Evolutionary conservation across 2,797 vertebrate genomes (phyloP), one percentile per base, ranked within the genome.

Genomic region (Benthosema pterotum): DNA sequence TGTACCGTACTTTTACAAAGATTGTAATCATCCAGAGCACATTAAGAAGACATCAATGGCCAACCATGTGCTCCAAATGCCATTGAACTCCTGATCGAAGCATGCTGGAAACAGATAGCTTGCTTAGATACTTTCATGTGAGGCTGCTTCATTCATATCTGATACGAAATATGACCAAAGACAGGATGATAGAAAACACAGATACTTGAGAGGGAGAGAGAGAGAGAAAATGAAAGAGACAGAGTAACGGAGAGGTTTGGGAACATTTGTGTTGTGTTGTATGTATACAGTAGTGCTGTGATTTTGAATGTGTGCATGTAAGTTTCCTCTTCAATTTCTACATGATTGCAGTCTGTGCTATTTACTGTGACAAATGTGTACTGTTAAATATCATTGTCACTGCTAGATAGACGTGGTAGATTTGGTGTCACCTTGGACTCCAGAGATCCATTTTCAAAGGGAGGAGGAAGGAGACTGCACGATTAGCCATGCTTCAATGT

Each of bases 401-500:
- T n/a, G 63, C 69, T 80, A 79, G 56, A 80, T 78, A 84, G 52
- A 83, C 63, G 60, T 50, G 58, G 72, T 18, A 82, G 68, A 53
- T 60, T 69, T 65, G 74, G 61, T 82, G 70, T 50, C 54, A 57
- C 55, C 77, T 83, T 71, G 86, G 63, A 60, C 32, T 3, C 80
- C 76, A 75, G 67, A 87, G 82, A 76, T 88, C 79, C 80, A 75
- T 78, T 75, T 75, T 82, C 67, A 88, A 72, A 77, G 79, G 78
- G 77, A 82, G 87, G 83, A 83, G 64, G 69, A 79, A 51, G 69
- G 60, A 86, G 81, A 82, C 86, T 69, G 80, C 71, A 77, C 67
- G 75, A 57, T 67, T 59, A 89, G 88, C 85, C 92, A 92, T 93
- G 91, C 89, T 75, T 82, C 76, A 79, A 57, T 86, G 80, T 86